These are phyloP conservation scores for Zygaena filipendulae DNA, from an alignment of 2,888 invertebrate genomes.

Conservation along the genomic window DNA sequence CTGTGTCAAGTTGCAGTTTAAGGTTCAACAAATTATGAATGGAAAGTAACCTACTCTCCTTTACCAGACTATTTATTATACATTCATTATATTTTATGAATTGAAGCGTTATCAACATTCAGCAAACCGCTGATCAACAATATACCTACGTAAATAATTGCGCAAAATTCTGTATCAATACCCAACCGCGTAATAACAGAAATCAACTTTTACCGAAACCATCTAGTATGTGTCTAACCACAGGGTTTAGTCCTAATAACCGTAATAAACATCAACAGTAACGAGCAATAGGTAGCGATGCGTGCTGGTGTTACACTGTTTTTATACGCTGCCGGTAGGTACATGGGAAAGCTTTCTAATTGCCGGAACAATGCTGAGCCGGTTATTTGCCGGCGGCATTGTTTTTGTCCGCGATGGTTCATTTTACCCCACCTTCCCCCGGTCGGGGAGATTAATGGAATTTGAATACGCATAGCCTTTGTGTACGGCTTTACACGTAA, in stretches of 20 bases:
- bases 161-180: no score
- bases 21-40: slow-evolving; percentile 27
- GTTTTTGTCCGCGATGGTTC: slow-evolving; percentile 67
- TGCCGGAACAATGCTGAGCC: slow-evolving; percentile 69
- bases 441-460: slow-evolving; percentile 65
- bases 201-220: slow-evolving; percentile 47
- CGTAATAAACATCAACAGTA: slow-evolving; percentile 67
- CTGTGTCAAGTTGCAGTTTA: slow-evolving; percentile 35
- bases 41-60: no score
- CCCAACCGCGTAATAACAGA: no score
- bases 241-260: slow-evolving; percentile 64
- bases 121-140: no score
- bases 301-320: slow-evolving; percentile 68
- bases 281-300: slow-evolving; percentile 67
- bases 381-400: slow-evolving; percentile 68
- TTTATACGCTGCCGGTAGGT: slow-evolving; percentile 67
- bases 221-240: slow-evolving; percentile 45
- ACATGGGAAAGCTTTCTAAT: slow-evolving; percentile 70
- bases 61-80: no score
- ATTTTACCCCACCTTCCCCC: slow-evolving; percentile 62
- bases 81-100: no score
- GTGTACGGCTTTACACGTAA: slow-evolving; percentile 67
- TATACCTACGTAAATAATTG: no score
- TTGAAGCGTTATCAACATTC: no score
- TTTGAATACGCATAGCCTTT: slow-evolving; percentile 69